phyloP scores from a whole-genome alignment of 2,797 vertebrate genomes.

The Gastrophryne carolinensis region DNA sequence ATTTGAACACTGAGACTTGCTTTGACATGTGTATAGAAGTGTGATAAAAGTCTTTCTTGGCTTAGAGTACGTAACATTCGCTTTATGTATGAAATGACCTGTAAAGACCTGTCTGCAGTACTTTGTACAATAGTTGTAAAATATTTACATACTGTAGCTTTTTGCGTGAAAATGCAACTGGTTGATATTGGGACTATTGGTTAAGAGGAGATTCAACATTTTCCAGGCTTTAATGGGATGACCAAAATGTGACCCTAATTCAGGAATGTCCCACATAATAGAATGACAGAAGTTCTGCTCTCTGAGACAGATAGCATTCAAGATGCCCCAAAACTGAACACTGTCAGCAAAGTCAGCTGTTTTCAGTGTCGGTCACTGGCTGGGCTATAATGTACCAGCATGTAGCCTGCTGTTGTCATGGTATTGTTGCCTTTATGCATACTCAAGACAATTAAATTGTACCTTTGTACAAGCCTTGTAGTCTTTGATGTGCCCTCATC shows the following conservation, averaged over 20 bases:
- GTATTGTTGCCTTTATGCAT: conserved; percentile 88
- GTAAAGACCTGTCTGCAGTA: not conserved
- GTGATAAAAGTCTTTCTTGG: not conserved
- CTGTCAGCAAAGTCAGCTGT: conserved; percentile 95
- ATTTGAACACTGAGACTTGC: not conserved
- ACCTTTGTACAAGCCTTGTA: conserved; percentile 75
- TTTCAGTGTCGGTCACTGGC: conserved; percentile 81
- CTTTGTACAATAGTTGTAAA: not conserved
- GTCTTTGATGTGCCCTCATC: conserved; percentile 85
- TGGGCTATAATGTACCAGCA: conserved; percentile 85
- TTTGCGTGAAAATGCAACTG: not conserved
- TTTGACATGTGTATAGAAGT: not conserved
- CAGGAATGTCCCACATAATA: conserved; percentile 74
- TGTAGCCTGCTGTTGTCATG: conserved; percentile 87
- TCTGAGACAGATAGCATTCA: conserved; percentile 82
- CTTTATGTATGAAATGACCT: not conserved
- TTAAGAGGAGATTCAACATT: too few relatives aligned
- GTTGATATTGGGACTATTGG: too few relatives aligned
- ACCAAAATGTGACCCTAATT: conserved; percentile 84
- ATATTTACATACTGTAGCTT: not conserved
- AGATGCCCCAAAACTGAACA: conserved; percentile 82
- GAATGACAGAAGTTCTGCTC: conserved; percentile 65
- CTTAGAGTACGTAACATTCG: not conserved
- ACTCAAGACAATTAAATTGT: conserved; percentile 97
- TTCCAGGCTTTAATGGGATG: conserved; percentile 57